These are phyloP conservation scores for Stictocephala bisonia DNA, from an alignment of 2,888 invertebrate genomes.

Conservation along the genomic window DNA sequence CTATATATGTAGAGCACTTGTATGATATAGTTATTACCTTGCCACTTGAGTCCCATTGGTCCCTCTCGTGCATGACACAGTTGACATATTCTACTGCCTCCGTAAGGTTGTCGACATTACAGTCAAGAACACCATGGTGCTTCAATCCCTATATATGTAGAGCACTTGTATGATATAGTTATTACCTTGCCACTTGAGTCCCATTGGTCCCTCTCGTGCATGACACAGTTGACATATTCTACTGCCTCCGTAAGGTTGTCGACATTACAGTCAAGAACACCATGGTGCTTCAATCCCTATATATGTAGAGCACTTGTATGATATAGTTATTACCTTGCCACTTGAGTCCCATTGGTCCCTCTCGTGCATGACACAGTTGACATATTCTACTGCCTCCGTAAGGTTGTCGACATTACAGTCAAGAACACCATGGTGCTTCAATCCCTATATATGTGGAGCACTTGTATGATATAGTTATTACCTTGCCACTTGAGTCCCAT, in stretches of 20 bases:
- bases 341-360: not conserved
- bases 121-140: not conserved
- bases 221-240: conserved; percentile 18
- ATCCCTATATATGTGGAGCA: too few relatives aligned
- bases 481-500: not conserved
- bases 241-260: not conserved
- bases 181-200: not conserved
- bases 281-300: too few relatives aligned
- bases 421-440: not conserved
- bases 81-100: not conserved
- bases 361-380: conserved; percentile 26
- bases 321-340: conserved; percentile 7
- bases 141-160: too few relatives aligned
- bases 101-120: not conserved
- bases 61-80: conserved; percentile 18
- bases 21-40: not conserved
- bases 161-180: too few relatives aligned
- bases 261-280: not conserved
- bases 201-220: conserved; percentile 4
- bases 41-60: not conserved
- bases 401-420: not conserved
- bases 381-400: not conserved
- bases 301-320: too few relatives aligned
- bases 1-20: too few relatives aligned
- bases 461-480: too few relatives aligned